These are phyloP conservation scores for Phalloptychus januarius DNA, from an alignment of 2,797 vertebrate genomes.

Conservation along the genomic window DNA sequence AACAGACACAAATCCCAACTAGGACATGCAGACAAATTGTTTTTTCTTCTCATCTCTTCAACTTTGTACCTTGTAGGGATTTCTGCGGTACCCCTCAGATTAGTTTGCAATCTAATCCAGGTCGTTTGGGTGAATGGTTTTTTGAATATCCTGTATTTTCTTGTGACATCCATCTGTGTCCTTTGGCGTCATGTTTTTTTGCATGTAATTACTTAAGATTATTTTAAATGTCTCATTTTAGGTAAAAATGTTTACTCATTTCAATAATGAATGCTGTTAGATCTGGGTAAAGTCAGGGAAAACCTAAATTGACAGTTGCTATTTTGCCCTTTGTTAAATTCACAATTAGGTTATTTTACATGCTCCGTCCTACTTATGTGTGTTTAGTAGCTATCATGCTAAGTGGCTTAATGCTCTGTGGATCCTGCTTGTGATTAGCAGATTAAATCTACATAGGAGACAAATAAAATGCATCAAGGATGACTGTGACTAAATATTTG, in stretches of 20 bases:
- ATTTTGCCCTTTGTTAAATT: neutral
- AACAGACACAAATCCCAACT: neutral
- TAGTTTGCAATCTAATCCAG: neutral
- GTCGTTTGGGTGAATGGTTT: neutral
- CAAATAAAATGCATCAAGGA: neutral
- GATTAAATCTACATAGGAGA: neutral
- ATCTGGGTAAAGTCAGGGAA: neutral
- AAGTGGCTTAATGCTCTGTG: neutral
- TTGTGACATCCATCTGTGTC: neutral
- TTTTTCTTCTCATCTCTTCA: neutral
- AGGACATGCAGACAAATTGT: neutral
- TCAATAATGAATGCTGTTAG: neutral
- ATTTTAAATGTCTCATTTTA: neutral
- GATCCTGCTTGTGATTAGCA: neutral
- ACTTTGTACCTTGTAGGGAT: neutral
- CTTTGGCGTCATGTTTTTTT: neutral
- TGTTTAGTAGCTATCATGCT: neutral
- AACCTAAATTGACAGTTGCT: neutral
- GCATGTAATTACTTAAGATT: neutral
- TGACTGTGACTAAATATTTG: neutral
- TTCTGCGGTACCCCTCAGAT: neutral
- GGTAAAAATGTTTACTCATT: neutral
- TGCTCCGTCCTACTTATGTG: neutral
- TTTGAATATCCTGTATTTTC: neutral
- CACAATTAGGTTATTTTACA: neutral